Evolutionary conservation across 2,797 vertebrate species (phyloP), one percentile per base, ranked within the genome.

Genomic region (Momotus momota): DNA sequence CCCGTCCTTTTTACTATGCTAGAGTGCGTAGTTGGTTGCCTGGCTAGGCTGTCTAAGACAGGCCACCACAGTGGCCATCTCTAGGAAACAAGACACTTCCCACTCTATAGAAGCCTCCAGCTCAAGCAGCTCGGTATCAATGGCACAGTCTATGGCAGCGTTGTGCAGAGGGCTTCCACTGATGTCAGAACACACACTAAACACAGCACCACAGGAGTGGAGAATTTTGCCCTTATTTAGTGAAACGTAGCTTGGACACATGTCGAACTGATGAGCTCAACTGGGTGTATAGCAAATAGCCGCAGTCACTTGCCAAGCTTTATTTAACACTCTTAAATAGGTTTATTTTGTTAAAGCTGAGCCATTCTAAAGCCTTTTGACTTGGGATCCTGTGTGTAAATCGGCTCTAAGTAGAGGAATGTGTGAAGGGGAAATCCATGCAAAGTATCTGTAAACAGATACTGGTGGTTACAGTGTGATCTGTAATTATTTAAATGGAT

Each of bases 161-260:
- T 21, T 6, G 0, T 11, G 12, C 45, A 38, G 22, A 41, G 19
- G 20, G 16, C 25, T 90, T 67, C 75, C 38, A 41, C 22, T 16
- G 25, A 16, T 78, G 57, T 45, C 45, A 73, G 75, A 45, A 67
- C 19, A 19, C 0, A 8, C 14, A 23, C 22, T 52, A 35, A 90
- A 88, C 43, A 40, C 51, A 62, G 66, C 1, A 1, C 8, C 0
- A 1, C 88, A 48, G 1, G 46, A 82, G 61, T 15, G 41, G 17
- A 61, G 48, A 61, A 40, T 72, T 74, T 81, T 91, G 85, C n/a
- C 85, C 85, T 90, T 88, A 74, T 86, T 88, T 90, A 93, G 94
- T 69, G 87, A 77, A 82, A 82, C 89, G 86, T 46, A 17, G 6
- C 40, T 85, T 41, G 41, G 79, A 14, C 57, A 55, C 7, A 3